phyloP scores from a whole-genome alignment of 2,113 vertebrate genomes.

The Grammomys surdaster region DNA sequence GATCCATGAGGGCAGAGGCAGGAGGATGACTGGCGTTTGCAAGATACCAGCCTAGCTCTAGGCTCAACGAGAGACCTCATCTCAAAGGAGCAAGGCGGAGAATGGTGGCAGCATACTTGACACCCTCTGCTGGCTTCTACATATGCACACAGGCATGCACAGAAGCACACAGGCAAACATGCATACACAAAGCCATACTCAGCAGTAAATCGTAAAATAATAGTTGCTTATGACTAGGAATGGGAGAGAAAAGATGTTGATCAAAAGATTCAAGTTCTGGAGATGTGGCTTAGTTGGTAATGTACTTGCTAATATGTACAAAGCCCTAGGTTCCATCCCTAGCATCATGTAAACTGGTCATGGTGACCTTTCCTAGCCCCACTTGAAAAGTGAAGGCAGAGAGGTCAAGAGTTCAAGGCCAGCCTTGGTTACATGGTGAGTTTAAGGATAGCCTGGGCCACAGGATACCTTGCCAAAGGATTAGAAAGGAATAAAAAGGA shows the following conservation, averaged over 20 bases:
- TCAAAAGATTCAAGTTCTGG: neutral
- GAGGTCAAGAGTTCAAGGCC: neutral
- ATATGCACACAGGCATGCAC: neutral
- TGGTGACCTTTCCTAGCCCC: neutral
- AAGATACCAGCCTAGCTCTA: neutral
- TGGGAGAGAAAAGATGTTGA: neutral
- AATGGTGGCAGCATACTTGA: neutral
- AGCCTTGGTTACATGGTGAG: neutral
- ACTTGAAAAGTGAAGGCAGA: neutral
- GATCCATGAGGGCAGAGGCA: neutral
- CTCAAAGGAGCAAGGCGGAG: neutral
- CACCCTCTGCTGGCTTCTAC: neutral
- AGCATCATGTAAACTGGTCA: neutral
- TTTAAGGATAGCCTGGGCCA: neutral
- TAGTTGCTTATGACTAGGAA: neutral
- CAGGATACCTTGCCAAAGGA: neutral
- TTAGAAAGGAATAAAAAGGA: neutral
- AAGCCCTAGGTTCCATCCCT: neutral
- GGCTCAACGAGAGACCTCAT: neutral
- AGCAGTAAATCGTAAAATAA: neutral
- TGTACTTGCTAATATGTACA: neutral
- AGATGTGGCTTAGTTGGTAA: neutral
- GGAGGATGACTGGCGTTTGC: neutral
- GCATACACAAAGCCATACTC: neutral
- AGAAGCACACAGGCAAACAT: neutral